A percentile compares a stretch with the other conserved stretches of the same genome.
phyloP scores from a whole-genome alignment of 2,797 vertebrate genomes.

The Sebastes steindachneri region DNA sequence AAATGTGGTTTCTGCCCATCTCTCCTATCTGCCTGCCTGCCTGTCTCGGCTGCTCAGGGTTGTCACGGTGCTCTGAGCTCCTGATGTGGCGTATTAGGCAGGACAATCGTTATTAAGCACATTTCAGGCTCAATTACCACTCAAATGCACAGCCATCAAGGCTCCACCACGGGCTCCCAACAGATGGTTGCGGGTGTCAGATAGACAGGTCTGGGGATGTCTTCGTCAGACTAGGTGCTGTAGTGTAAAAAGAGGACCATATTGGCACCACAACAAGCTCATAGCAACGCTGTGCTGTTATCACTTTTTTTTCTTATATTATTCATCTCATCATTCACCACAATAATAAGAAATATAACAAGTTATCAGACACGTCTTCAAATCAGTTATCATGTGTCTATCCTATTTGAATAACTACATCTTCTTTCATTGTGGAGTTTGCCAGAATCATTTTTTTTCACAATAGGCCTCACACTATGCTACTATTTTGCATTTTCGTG shows the following conservation, averaged over 20 bases:
- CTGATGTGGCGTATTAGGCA: conserved; percentile 81
- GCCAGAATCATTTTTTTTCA: conserved; percentile 84
- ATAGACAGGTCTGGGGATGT: conserved; percentile 65
- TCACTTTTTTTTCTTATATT: conserved; percentile 9
- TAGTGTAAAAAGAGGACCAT: conserved; percentile 30
- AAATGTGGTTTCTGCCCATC: conserved; percentile 71
- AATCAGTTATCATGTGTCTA: conserved; percentile 50
- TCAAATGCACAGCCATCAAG: conserved; percentile 78
- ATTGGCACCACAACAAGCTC: conserved; percentile 31
- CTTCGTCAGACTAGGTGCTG: conserved; percentile 63
- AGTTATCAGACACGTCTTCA: not conserved
- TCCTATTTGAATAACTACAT: conserved; percentile 76
- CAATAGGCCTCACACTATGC: conserved; percentile 85
- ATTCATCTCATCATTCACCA: not conserved
- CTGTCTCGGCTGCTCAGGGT: conserved; percentile 67
- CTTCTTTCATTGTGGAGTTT: conserved; percentile 73
- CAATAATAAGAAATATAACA: not conserved
- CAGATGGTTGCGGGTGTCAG: conserved; percentile 75
- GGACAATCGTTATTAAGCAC: conserved; percentile 84
- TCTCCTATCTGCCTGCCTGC: conserved; percentile 57
- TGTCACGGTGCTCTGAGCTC: conserved; percentile 77
- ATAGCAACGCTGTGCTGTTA: not conserved
- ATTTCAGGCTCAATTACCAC: conserved; percentile 85
- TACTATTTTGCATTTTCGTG: conserved; percentile 75
- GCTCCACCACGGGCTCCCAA: conserved; percentile 70